Evolutionary conservation across 2,888 invertebrate species (phyloP).

Genomic region (Andrena marginata): DNA sequence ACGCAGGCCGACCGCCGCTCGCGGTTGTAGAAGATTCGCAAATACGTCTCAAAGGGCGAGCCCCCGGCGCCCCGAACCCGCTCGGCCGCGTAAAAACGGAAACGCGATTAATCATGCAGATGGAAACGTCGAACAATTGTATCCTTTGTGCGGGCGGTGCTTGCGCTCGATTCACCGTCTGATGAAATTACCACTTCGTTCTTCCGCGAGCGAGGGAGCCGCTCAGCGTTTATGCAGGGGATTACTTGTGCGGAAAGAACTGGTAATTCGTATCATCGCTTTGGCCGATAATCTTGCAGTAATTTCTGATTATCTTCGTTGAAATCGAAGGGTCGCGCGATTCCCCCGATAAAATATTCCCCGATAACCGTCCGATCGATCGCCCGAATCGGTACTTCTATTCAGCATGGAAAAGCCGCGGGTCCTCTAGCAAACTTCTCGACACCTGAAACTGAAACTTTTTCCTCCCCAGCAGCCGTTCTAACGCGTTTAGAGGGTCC

Average conservation of each 20-base stretch:
- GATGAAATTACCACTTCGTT: constrained; percentile 33
- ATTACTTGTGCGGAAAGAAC: too few species aligned
- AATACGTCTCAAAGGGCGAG: constrained; percentile 21
- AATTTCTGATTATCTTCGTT: too few species aligned
- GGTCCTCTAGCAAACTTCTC: not conserved
- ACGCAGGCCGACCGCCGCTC: constrained; percentile 5
- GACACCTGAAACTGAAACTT: not conserved
- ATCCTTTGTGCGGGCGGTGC: constrained; percentile 40
- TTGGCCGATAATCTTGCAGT: too few species aligned
- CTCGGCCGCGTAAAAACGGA: constrained; percentile 1
- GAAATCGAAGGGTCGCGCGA: too few species aligned
- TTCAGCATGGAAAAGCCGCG: too few species aligned
- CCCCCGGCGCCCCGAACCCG: not conserved
- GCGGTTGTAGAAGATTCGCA: constrained; percentile 26
- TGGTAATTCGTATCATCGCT: too few species aligned
- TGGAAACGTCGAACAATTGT: constrained; percentile 41
- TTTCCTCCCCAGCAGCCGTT: not conserved
- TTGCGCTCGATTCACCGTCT: constrained; percentile 31
- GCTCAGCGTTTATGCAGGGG: not conserved
- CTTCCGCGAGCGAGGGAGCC: constrained; percentile 1
- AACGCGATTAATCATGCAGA: constrained; percentile 49
- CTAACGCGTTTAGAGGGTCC: constrained; percentile 20
- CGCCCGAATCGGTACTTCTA: too few species aligned
- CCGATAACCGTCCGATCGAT: too few species aligned
- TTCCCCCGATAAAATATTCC: too few species aligned